Evolutionary conservation across 2,113 vertebrate genomes (phyloP).

Genomic region (Felis chaus): DNA sequence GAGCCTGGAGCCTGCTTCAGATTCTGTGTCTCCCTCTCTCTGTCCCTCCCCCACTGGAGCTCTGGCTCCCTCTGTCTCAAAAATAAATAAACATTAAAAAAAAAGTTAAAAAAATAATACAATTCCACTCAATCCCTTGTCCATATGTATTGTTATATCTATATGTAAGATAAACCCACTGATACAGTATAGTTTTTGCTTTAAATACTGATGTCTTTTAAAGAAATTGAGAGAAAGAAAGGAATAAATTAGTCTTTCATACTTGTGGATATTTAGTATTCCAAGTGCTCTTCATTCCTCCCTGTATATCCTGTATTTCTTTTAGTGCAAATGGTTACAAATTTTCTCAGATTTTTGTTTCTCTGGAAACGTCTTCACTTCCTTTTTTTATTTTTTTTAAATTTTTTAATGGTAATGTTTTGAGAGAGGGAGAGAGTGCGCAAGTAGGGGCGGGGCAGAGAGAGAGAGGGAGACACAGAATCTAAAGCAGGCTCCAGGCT

Average conservation of each 20-base stretch:
- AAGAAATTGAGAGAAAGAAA: neutral
- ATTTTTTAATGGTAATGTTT: too few species aligned
- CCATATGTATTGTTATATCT: neutral
- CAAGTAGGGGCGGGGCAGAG: too few species aligned
- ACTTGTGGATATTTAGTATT: neutral
- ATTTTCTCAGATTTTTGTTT: neutral
- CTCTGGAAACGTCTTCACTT: neutral
- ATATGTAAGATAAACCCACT: neutral
- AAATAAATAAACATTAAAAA: too few species aligned
- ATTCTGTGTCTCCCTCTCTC: too few species aligned
- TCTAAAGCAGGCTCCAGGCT: too few species aligned
- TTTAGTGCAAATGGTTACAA: neutral
- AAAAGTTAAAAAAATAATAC: neutral
- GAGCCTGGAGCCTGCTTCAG: too few species aligned
- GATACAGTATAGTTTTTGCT: neutral
- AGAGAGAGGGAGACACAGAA: too few species aligned
- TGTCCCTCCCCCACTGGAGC: too few species aligned
- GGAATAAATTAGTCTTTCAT: neutral
- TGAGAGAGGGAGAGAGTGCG: too few species aligned
- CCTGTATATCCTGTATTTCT: neutral
- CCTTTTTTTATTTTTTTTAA: too few species aligned
- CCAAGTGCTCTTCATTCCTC: neutral
- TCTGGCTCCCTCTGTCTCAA: too few species aligned
- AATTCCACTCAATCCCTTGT: neutral
- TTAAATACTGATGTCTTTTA: neutral